A percentile compares a stretch with the other conserved stretches of the same genome.
These are phyloP conservation scores for Myotis davidii DNA, from an alignment of 2,113 vertebrate species.

Conservation along the genomic window DNA sequence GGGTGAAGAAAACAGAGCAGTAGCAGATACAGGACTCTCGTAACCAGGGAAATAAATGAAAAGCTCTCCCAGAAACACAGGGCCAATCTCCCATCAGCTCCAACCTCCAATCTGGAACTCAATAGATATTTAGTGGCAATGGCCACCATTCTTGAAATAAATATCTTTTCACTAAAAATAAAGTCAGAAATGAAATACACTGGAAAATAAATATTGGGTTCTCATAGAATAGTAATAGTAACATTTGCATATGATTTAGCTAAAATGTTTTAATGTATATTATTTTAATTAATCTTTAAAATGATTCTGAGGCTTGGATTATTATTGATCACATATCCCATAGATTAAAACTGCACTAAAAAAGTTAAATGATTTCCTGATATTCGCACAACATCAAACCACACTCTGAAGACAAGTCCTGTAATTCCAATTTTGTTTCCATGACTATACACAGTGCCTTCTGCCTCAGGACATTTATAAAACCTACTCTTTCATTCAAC, in stretches of 20 bases:
- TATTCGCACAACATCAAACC: not conserved
- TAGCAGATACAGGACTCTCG: not conserved
- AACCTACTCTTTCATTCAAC: not conserved
- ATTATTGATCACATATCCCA: not conserved
- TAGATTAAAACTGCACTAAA: not conserved
- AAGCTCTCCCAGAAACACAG: not conserved
- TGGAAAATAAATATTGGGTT: not conserved
- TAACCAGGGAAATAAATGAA: not conserved
- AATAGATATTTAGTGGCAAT: not conserved
- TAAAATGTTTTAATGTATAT: not conserved
- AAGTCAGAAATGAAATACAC: not conserved
- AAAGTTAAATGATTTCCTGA: constrained; percentile 35
- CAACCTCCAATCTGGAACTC: not conserved
- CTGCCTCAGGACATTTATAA: not conserved
- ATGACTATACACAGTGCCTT: not conserved
- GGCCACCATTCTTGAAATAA: not conserved
- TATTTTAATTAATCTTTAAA: not conserved
- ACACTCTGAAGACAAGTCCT: not conserved
- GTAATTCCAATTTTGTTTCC: not conserved
- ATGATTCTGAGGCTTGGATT: not conserved
- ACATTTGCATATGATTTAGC: not conserved
- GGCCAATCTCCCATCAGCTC: not conserved
- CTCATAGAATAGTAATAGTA: not conserved
- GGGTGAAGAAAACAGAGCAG: not conserved
- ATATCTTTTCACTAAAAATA: not conserved